Base-by-base conservation (phyloP, 2,113 vertebrate genomes). In the Mugil cephalus region DNA sequence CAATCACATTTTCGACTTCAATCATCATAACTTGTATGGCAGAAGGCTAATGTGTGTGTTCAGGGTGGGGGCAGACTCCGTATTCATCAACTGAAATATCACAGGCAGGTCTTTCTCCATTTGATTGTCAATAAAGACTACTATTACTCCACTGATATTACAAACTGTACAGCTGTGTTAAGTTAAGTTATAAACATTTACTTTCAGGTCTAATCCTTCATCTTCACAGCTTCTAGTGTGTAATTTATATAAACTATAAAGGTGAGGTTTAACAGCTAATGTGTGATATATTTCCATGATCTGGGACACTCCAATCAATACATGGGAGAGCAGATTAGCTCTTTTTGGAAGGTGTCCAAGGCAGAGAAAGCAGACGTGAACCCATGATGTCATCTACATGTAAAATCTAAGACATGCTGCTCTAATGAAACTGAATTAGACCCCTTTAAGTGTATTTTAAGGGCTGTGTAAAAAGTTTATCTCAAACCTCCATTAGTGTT, bases 351-450 rank as follows among this genome's bases (percentile, higher is more conserved):
- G 7, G 1, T 0, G 13, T 60, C 83, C 83, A 85, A 86, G 21
- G 7, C 46, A 69, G 58, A 69, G 65, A 82, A 61, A 52, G 38
- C 58, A 75, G 47, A 69, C 21, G 19, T 63, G 50, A 69, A 50
- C 38, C 46, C 35, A 84, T 84, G 86, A 88, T 85, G 83, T 88
- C 87, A 90, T 80, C 64, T 50, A 43, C 39, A 52, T 67, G 45
- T 77, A 80, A 64, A 51, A 77, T 48, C 13, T 62, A 12, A 52
- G 8, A 43, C 50, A 48, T n/a, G 61, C 62, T 69, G 34, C 38
- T 46, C 7, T 4, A 34, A 17, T 17, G 54, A 54, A 43, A 14
- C 45, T 78, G 60, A 58, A 65, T 74, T 17, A 30, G 45, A 42
- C 8, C 8, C 17, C 12, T 36, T 70, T 51, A n/a, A 66, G 54